Base-by-base conservation (phyloP, 30 jellyfish, hydroid and myxozoan genomes). In the Catostylus mosaicus region DNA sequence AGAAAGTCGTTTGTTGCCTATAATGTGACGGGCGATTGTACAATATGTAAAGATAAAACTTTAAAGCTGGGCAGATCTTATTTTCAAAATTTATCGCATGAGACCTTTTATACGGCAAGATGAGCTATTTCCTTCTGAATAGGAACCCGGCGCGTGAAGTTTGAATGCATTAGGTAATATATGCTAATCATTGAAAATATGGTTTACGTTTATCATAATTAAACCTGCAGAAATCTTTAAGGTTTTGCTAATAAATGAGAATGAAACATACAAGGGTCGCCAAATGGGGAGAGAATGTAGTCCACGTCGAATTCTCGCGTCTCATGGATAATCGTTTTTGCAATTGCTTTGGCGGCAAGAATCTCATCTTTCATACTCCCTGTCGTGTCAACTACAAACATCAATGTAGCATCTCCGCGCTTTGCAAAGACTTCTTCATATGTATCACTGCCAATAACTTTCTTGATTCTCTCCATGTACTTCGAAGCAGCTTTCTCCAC, bases 281-380 rank as follows among this genome's bases (percentile, higher is more conserved):
- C 86, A 76, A 84, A 84, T 30, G 96, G 96, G n/a, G 97, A 84
- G 20, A 90, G 83, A 65, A 90, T 90, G 90, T 77, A 90, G 69
- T 90, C 97, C 19, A 90, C 96, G 30, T 59, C 80, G 47, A 77
- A 77, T 43, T 87, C 88, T 30, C 96, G 62, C 11, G 90, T 68
- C 50, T 87, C 87, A 14, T 62, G 46, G 26, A 87, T 87, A 69
- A 90, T 90, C 2, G 83, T 67, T 37, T 69, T 72, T 2, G 96
- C 97, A 1, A 90, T 90, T 48, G 89, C 86, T 54, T 80, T 90
- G 18, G 97, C 97, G 5, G 94, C 96, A 4, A 64, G 67, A 3
- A 90, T 90, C 45, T 90, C 97, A 36, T 78, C 82, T 23, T 65
- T 70, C 97, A 90, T 90, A 38, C 96, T 82, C 1, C 97, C 96